Evolutionary conservation across 2,113 vertebrate genomes (phyloP).

Genomic region (Ceuthmochares aereus): DNA sequence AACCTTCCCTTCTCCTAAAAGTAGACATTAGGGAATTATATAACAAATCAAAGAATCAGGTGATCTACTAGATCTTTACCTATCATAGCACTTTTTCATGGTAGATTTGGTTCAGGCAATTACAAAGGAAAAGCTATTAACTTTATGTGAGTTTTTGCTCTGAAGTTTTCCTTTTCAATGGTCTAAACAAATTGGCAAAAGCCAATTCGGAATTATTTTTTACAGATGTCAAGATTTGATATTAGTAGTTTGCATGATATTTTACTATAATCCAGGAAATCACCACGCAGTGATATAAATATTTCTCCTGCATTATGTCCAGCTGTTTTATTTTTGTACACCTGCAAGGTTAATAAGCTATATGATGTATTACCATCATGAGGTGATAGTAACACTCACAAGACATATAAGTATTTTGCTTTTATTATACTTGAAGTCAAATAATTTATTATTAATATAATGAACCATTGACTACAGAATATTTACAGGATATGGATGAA

Average conservation of each 20-base stretch:
- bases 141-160: background rate
- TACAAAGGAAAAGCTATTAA: background rate
- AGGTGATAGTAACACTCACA: background rate
- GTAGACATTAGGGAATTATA: background rate
- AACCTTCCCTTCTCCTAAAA: background rate
- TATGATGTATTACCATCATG: background rate
- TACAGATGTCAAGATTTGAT: background rate
- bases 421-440: background rate
- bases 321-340: slow-evolving; percentile 19
- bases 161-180: background rate
- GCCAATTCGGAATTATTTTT: background rate
- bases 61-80: background rate
- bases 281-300: background rate
- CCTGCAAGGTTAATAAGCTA: slow-evolving; percentile 21
- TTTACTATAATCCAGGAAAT: slow-evolving; percentile 5
- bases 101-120: background rate
- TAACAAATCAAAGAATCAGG: background rate
- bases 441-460: background rate
- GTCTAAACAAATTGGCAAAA: background rate
- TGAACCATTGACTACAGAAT: background rate
- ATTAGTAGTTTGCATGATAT: background rate
- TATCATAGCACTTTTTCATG: background rate
- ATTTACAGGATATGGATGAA: background rate
- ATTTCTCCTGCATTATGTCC: background rate
- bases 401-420: background rate